Evolutionary conservation across 2,113 vertebrate species (phyloP).

Genomic region (Phyllostomus hastatus): DNA sequence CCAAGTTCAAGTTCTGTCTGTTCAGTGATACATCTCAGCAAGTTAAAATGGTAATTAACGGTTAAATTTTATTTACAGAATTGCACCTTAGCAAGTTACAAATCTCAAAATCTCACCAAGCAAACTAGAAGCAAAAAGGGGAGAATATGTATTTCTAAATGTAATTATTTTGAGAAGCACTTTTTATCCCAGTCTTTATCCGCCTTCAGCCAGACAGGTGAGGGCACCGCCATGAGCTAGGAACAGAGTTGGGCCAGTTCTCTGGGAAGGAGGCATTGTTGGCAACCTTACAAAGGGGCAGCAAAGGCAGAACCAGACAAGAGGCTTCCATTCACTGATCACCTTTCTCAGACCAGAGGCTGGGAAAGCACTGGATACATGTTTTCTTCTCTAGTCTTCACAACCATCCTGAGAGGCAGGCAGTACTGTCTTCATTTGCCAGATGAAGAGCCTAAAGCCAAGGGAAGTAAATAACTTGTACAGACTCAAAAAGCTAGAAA

Average conservation of each 20-base stretch:
- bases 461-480: not conserved
- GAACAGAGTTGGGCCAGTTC: not conserved
- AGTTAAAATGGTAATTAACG: not conserved
- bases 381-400: not conserved
- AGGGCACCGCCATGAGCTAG: not conserved
- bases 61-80: conserved; percentile 23
- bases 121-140: not conserved
- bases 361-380: not conserved
- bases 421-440: not conserved
- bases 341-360: not conserved
- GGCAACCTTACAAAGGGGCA: not conserved
- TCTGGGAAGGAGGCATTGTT: not conserved
- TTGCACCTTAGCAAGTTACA: not conserved
- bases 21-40: not conserved
- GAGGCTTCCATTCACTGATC: not conserved
- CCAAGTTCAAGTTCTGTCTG: not conserved
- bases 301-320: not conserved
- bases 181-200: not conserved
- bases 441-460: not conserved
- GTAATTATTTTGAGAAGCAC: not conserved
- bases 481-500: not conserved
- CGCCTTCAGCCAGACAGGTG: not conserved
- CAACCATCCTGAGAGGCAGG: not conserved
- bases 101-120: not conserved
- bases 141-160: not conserved